Evolutionary conservation across 2,113 vertebrate species (phyloP).

Genomic region (Oryctolagus cuniculus): DNA sequence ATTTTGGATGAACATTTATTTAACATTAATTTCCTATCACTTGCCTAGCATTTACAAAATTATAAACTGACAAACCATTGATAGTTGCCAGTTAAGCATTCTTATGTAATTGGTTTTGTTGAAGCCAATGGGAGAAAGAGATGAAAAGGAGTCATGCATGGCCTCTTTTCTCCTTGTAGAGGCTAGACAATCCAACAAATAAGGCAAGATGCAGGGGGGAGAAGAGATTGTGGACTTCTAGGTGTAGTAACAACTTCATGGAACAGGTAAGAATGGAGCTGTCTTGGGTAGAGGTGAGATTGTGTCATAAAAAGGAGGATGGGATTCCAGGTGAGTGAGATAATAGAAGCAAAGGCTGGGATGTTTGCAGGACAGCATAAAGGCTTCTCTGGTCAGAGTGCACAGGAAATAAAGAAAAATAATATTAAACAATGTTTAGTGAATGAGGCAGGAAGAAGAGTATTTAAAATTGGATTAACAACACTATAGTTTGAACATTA

Average conservation of each 20-base stretch:
- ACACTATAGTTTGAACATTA: no score
- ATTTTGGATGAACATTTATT: background rate
- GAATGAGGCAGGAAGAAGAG: background rate
- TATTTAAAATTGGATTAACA: background rate
- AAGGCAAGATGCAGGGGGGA: background rate
- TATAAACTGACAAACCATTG: background rate
- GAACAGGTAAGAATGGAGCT: background rate
- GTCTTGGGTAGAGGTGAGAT: background rate
- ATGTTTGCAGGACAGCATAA: background rate
- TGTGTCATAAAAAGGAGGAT: background rate
- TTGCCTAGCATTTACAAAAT: conserved; percentile 24
- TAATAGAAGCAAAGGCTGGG: background rate
- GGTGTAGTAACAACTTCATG: background rate
- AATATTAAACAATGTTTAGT: background rate
- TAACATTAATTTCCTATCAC: background rate
- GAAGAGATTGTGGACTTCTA: background rate
- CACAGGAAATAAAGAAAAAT: background rate
- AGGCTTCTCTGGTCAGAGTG: background rate
- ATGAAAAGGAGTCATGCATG: background rate
- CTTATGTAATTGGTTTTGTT: background rate
- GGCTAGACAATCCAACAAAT: background rate
- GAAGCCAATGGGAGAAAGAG: background rate
- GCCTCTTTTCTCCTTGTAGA: background rate
- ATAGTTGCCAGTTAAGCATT: background rate
- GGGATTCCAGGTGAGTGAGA: background rate